Base-by-base conservation (phyloP, 2,113 vertebrate species). In the Apodemus speciosus region DNA sequence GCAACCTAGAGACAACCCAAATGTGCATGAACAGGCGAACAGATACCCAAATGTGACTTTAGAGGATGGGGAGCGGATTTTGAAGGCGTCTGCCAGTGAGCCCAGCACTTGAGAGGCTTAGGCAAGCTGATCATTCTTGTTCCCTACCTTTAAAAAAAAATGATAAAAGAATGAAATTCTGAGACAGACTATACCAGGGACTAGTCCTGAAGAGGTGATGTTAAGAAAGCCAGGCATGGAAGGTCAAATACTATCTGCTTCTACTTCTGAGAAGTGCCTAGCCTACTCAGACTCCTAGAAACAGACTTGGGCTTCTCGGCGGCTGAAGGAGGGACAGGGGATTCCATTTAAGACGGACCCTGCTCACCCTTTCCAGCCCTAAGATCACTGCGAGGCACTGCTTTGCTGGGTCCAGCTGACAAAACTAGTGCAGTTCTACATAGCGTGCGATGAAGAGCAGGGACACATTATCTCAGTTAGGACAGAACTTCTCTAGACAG, bases 381-480 rank as follows among this genome's bases (percentile, higher is more conserved):
- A 43, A 2, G 71, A n/a, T 23, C 30, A 20, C 25, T 62, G 27
- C 38, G 18, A 81, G 38, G 38, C 86, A 76, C 1, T 75, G n/a
- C n/a, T 32, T 56, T 21, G 15, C 7, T 62, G 40, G 18, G 76
- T 68, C 72, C 20, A 88, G 89, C 10, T 53, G 35, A 69, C 85
- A 15, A 69, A 62, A 40, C 72, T 51, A 11, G 56, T 30, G 14
- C 23, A 38, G 87, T 43, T 96, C 81, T 85, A 95, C 64, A 21
- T 20, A 89, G 90, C 30, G n/a, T 79, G 90, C n/a, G 43, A 69
- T 64, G 91, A 32, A 94, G 27, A 76, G 89, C 46, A 40, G 40
- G 49, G 68, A 88, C 21, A 87, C 1, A 72, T 66, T 87, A 88
- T 21, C 96, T 92, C 53, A 88, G 72, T 92, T 64, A 66, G 18